These are phyloP conservation scores for Papilio protenor DNA, from an alignment of 2,888 invertebrate species.

Conservation along the genomic window DNA sequence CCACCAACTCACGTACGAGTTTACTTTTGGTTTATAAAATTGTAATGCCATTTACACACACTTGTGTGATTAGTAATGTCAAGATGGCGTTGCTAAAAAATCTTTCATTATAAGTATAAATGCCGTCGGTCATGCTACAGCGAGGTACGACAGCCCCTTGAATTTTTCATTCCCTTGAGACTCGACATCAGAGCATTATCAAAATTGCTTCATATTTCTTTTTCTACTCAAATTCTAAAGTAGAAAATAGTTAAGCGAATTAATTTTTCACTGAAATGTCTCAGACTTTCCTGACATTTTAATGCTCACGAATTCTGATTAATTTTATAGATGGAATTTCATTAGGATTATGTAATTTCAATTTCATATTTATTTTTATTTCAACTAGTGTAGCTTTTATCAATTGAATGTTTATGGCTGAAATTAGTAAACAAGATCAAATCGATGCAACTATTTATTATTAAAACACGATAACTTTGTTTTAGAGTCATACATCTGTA, in stretches of 20 bases:
- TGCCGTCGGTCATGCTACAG: constrained; percentile 76
- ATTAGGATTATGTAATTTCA: no score
- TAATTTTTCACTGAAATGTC: constrained; percentile 65
- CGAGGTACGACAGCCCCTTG: constrained; percentile 80
- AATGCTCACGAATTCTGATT: not conserved
- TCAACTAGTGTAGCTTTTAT: no score
- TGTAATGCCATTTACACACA: not conserved
- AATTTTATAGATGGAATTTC: not conserved
- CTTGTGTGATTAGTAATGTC: not conserved
- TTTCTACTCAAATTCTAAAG: constrained; percentile 69
- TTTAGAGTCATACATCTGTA: not conserved
- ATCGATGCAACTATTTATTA: not conserved
- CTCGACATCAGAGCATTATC: constrained; percentile 83
- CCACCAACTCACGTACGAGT: not conserved
- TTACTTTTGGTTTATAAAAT: not conserved
- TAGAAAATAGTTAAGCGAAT: constrained; percentile 76
- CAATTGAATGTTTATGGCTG: no score
- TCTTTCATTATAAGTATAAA: constrained; percentile 73
- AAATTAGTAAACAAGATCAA: not conserved
- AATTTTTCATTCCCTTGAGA: constrained; percentile 84
- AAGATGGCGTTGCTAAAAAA: constrained; percentile 53
- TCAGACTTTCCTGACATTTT: constrained; percentile 17
- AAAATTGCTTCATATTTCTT: constrained; percentile 84
- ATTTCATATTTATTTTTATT: no score
- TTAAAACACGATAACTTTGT: not conserved